Evolutionary conservation across 2,797 vertebrate genomes (phyloP).

Genomic region (Anomalospiza imberbis): DNA sequence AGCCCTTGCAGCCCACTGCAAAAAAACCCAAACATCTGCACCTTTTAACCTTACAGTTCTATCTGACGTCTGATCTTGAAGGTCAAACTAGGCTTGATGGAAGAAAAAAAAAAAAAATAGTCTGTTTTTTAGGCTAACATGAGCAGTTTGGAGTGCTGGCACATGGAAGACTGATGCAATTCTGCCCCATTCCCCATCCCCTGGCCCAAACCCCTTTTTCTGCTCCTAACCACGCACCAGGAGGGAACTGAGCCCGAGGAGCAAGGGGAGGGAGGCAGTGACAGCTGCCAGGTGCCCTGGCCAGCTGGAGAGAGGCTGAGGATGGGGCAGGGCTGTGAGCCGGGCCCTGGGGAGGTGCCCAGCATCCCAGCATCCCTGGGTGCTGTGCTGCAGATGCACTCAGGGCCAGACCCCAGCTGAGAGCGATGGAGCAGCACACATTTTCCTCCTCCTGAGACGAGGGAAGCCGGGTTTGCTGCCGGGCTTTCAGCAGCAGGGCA

Average conservation of each 20-base stretch:
- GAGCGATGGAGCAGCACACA: neutral
- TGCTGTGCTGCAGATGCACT: neutral
- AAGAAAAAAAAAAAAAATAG: too few species aligned
- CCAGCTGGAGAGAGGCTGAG: constrained; percentile 1
- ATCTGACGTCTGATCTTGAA: neutral
- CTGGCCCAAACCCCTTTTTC: neutral
- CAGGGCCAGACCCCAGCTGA: neutral
- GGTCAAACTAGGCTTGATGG: neutral
- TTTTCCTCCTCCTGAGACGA: neutral
- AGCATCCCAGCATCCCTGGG: neutral
- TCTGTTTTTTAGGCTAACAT: fast-evolving
- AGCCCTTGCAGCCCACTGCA: neutral
- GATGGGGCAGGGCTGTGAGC: neutral
- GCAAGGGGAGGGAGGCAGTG: neutral
- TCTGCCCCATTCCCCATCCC: neutral
- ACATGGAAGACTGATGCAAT: neutral
- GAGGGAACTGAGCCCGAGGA: neutral
- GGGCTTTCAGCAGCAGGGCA: fast-evolving
- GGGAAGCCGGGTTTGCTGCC: fast-evolving
- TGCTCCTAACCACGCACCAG: neutral
- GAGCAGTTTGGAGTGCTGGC: neutral
- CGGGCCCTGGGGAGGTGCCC: neutral
- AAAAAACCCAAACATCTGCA: neutral
- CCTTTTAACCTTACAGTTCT: neutral
- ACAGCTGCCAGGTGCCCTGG: neutral